These are phyloP conservation scores for Trissolcus brochymenae DNA, from an alignment of 2,888 invertebrate genomes.

Conservation along the genomic window DNA sequence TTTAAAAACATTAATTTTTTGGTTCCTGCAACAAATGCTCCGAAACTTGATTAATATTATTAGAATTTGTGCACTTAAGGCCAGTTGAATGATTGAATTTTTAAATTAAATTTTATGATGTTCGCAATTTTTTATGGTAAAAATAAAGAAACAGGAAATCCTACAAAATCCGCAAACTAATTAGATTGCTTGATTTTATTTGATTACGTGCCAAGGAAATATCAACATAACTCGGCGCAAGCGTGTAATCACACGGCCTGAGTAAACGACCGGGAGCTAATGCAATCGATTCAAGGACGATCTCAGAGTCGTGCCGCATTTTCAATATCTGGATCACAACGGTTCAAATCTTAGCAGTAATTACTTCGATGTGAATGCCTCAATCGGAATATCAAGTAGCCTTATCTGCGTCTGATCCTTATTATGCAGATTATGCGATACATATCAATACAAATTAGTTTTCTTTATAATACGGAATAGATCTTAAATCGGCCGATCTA, in stretches of 20 bases:
- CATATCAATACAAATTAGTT: constrained; percentile 53
- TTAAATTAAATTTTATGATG: too few relatives aligned
- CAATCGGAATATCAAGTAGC: constrained; percentile 45
- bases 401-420: constrained; percentile 43
- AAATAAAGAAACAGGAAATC: not conserved
- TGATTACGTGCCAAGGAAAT: constrained; percentile 28
- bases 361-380: constrained; percentile 30
- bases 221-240: constrained; percentile 31
- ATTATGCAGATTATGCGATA: constrained; percentile 50
- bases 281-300: constrained; percentile 50
- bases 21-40: too few relatives aligned
- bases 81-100: too few relatives aligned
- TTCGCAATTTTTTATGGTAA: too few relatives aligned
- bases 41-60: too few relatives aligned
- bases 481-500: constrained; percentile 29
- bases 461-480: constrained; percentile 50
- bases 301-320: constrained; percentile 28
- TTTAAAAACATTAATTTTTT: too few relatives aligned
- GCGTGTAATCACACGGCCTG: constrained; percentile 33
- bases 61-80: too few relatives aligned
- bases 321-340: constrained; percentile 49
- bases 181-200: constrained; percentile 25
- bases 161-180: constrained; percentile 4
- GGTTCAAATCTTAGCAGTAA: constrained; percentile 37
- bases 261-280: constrained; percentile 37